These are phyloP conservation scores for Trachelus tabidus DNA, from an alignment of 2,888 invertebrate genomes.

Conservation along the genomic window DNA sequence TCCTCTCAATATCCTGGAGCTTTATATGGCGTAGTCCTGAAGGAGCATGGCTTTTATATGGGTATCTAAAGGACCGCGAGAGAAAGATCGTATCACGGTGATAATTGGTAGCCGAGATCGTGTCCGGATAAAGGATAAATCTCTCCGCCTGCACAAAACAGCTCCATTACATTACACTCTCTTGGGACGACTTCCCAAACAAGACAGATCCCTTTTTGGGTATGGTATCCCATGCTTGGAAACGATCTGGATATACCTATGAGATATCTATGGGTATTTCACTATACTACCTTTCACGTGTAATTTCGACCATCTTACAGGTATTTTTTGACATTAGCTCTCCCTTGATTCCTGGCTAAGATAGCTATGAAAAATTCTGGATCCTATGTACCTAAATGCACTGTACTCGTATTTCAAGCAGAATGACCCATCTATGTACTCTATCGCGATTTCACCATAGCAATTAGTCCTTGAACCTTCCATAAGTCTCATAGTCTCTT, in stretches of 20 bases:
- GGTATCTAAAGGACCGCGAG: slow-evolving; percentile 14
- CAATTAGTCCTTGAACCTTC: background rate
- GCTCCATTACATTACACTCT: slow-evolving; percentile 38
- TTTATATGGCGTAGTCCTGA: slow-evolving; percentile 8
- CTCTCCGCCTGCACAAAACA: slow-evolving; percentile 36
- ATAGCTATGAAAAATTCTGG: background rate
- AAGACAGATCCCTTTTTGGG: background rate
- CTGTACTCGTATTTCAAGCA: background rate
- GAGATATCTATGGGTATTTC: background rate
- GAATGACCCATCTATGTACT: background rate
- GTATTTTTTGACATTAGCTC: background rate
- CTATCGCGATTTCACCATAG: background rate
- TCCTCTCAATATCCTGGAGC: background rate
- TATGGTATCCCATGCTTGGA: background rate
- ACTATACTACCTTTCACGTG: background rate
- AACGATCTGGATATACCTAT: background rate
- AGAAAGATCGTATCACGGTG: slow-evolving; percentile 38
- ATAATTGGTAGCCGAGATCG: slow-evolving; percentile 50
- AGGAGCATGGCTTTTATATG: slow-evolving; percentile 15
- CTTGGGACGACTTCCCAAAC: background rate
- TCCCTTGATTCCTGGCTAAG: background rate
- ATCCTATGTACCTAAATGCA: background rate
- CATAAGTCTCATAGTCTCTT: background rate
- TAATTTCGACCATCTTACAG: background rate
- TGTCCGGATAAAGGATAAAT: slow-evolving; percentile 45